Percentiles rank a stretch among this genome's conserved stretches.
These are phyloP conservation scores for Metacarcinus magister DNA, from an alignment of 2,888 invertebrate genomes.

Conservation along the genomic window DNA sequence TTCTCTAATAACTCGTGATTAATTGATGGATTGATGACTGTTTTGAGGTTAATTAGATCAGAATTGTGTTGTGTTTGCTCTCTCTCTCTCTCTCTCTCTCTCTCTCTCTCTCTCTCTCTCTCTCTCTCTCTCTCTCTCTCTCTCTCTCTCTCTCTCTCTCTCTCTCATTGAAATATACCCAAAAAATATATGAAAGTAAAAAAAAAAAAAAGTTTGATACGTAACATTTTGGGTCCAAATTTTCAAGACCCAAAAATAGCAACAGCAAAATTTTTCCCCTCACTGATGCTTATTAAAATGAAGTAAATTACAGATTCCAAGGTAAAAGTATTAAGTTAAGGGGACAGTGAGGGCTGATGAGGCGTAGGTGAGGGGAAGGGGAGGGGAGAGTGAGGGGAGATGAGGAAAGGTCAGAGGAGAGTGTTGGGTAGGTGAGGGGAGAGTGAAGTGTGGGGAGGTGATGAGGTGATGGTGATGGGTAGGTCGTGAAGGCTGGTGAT, in stretches of 20 bases:
- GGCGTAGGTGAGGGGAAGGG: neutral
- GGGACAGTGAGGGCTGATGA: neutral
- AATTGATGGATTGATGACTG: no score
- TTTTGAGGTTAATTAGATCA: no score
- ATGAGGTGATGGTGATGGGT: neutral
- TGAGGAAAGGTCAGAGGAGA: neutral
- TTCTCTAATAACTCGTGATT: no score
- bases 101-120: neutral
- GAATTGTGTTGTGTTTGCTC: no score
- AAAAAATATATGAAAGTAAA: no score
- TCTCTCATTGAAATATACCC: no score
- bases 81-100: neutral
- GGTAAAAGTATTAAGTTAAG: neutral
- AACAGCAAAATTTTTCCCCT: neutral
- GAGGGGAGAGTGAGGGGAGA: neutral
- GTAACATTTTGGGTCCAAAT: no score
- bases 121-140: conserved; percentile 32
- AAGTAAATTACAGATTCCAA: neutral
- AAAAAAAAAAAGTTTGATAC: no score
- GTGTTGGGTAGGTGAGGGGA: neutral
- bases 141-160: conserved; percentile 28
- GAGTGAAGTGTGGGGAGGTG: neutral
- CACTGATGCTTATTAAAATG: neutral
- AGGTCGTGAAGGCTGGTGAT: neutral
- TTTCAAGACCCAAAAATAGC: no score